Percentiles rank a stretch among this genome's conserved stretches.
Evolutionary conservation across 2,888 invertebrate genomes (phyloP).

Genomic region (Elysia crispata): DNA sequence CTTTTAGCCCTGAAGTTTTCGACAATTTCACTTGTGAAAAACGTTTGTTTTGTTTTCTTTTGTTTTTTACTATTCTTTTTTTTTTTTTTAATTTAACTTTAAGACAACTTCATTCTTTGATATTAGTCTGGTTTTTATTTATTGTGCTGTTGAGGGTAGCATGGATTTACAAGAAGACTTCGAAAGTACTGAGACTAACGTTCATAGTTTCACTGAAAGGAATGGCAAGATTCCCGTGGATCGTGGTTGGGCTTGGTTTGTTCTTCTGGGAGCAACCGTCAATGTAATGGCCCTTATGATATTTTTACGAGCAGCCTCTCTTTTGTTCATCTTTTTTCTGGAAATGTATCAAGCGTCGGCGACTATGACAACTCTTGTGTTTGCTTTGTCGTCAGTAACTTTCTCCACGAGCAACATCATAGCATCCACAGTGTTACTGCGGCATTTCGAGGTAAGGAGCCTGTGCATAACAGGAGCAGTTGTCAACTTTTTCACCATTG

Average conservation of each 20-base stretch:
- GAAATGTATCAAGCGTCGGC: slow-evolving; percentile 36
- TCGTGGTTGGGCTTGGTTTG: slow-evolving; percentile 42
- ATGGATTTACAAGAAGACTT: too few relatives aligned
- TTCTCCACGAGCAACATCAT: slow-evolving; percentile 22
- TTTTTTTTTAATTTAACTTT: not conserved
- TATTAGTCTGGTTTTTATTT: too few relatives aligned
- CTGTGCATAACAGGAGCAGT: slow-evolving; percentile 1
- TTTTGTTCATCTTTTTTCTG: slow-evolving; percentile 33
- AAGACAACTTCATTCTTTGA: not conserved
- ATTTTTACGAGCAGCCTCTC: slow-evolving; percentile 5
- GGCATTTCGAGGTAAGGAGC: not conserved
- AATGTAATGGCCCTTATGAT: not conserved
- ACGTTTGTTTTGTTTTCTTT: too few relatives aligned
- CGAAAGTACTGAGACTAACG: too few relatives aligned
- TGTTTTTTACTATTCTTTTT: too few relatives aligned
- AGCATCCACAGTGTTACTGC: slow-evolving; percentile 10
- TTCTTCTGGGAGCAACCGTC: slow-evolving; percentile 25
- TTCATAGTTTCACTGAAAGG: too few relatives aligned
- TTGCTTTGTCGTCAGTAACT: slow-evolving; percentile 13
- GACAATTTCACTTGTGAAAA: too few relatives aligned
- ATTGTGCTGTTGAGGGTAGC: too few relatives aligned
- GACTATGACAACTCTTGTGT: slow-evolving; percentile 34
- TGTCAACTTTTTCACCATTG: slow-evolving; percentile 10
- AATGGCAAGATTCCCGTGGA: slow-evolving; percentile 6
- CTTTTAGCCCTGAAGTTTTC: too few relatives aligned